phyloP scores from a whole-genome alignment of 2,113 vertebrate genomes.

The Epinephelus moara region DNA sequence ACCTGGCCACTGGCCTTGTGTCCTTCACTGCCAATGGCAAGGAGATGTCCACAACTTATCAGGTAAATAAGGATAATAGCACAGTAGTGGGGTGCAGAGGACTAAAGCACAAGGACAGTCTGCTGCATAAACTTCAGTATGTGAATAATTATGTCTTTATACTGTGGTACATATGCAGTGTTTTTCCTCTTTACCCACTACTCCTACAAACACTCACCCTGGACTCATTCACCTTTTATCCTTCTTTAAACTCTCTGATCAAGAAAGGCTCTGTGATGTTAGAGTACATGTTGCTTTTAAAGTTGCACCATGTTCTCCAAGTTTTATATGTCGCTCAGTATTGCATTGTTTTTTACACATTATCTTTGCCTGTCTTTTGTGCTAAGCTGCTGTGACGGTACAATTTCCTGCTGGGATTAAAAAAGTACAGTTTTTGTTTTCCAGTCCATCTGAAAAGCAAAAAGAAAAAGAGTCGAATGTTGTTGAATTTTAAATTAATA shows the following conservation, averaged over 20 bases:
- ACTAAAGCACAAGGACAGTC: background rate
- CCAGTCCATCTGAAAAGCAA: background rate
- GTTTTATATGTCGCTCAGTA: too few relatives aligned
- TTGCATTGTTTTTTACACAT: too few relatives aligned
- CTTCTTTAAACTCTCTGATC: too few relatives aligned
- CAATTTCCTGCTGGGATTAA: too few relatives aligned
- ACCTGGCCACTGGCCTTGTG: slow-evolving; percentile 93
- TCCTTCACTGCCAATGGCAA: slow-evolving; percentile 95
- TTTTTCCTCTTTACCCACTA: background rate
- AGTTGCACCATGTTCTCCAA: too few relatives aligned
- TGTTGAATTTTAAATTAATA: background rate
- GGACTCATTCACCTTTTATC: too few relatives aligned
- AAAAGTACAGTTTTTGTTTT: background rate
- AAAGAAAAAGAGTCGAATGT: background rate
- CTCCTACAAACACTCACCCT: too few relatives aligned
- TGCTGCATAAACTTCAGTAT: background rate
- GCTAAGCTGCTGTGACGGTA: too few relatives aligned
- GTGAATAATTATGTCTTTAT: background rate
- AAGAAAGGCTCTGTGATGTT: too few relatives aligned
- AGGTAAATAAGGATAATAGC: slow-evolving; percentile 83
- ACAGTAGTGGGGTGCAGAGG: background rate
- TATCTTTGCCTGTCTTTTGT: too few relatives aligned
- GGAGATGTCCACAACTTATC: slow-evolving; percentile 91
- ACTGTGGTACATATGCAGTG: background rate
- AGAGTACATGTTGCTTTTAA: too few relatives aligned